Evolutionary conservation across 2,888 invertebrate genomes (phyloP), one percentile per base, ranked within the genome.

Genomic region (Aquatica leii): DNA sequence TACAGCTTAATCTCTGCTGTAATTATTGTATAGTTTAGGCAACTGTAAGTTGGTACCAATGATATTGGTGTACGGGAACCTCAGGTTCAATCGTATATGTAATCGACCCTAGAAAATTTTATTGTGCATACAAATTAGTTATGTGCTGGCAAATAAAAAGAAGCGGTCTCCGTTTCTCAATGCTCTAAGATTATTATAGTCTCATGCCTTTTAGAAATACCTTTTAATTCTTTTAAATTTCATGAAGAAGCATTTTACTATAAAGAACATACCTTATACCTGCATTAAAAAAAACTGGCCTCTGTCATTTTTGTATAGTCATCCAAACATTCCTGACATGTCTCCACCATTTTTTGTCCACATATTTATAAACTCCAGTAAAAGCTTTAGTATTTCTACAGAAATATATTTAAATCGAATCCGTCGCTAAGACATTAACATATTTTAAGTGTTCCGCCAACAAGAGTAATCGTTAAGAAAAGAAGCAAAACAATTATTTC

Each of bases 151-250:
- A 6, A 41, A 34, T 15, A 46, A 40, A 15, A 57, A 40, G 37
- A 57, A 24, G 48, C 61, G 34, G 11, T n/a, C 37, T 37, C 52
- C 48, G 53, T 18, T 46, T 37, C 37, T 52, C 46, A 31, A 54
- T 55, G 21, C 50, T 56, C 67, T 58, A 66, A 76, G 76, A 78
- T 78, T 76, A 77, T 63, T 69, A 73, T 76, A 73, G 72, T 71
- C 73, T 71, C 67, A 71, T 65, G 69, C 72, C 69, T 73, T 76
- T 76, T 72, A 73, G 68, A 73, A 73, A 73, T 72, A 72, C 73
- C 73, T 50, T 76, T 75, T 76, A 76, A 77, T 80, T 80, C 79
- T 80, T 73, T 81, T 81, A 81, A 80, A 80, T 76, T 74, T 74
- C 74, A 79, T 81, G 81, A 81, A 77, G 78, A 76, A 76, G 79